A percentile compares a stretch with the other conserved stretches of the same genome.
Evolutionary conservation across 2,797 vertebrate genomes (phyloP).

Genomic region (Xyrichtys novacula): DNA sequence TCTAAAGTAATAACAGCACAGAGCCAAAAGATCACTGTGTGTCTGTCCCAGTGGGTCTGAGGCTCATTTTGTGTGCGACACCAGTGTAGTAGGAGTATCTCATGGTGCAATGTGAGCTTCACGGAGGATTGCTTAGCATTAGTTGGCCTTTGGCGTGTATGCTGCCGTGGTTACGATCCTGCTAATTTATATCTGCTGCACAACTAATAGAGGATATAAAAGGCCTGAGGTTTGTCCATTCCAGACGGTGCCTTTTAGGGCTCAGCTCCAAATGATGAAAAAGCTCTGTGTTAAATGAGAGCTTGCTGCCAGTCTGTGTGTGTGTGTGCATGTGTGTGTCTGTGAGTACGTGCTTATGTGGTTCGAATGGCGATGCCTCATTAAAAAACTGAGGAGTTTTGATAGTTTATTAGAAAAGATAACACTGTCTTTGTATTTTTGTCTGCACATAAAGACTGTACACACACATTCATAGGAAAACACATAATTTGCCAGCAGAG

Average conservation of each 20-base stretch:
- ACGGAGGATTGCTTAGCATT: slow-evolving; percentile 61
- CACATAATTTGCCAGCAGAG: slow-evolving; percentile 15
- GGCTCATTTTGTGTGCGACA: slow-evolving; percentile 63
- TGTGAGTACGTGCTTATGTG: slow-evolving; percentile 10
- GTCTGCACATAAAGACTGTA: slow-evolving; percentile 14
- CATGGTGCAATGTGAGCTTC: slow-evolving; percentile 53
- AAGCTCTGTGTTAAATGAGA: slow-evolving; percentile 52
- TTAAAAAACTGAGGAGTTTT: slow-evolving; percentile 62
- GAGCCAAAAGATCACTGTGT: slow-evolving; percentile 64
- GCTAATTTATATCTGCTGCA: slow-evolving; percentile 73
- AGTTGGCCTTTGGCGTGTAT: slow-evolving; percentile 61
- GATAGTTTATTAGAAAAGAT: slow-evolving; percentile 55
- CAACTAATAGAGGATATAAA: slow-evolving; percentile 71
- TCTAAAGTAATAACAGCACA: slow-evolving; percentile 62
- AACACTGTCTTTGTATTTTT: slow-evolving; percentile 38
- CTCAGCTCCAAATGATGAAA: slow-evolving; percentile 67
- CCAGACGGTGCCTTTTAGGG: slow-evolving; percentile 55
- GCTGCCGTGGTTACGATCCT: slow-evolving; percentile 42
- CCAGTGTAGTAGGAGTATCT: slow-evolving; percentile 51
- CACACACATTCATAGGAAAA: slow-evolving; percentile 5
- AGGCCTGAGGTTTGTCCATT: slow-evolving; percentile 61
- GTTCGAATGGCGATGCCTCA: slow-evolving; percentile 45
- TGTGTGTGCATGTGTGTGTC: slow-evolving; percentile 9
- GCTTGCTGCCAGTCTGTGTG: slow-evolving; percentile 22
- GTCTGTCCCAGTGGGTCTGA: slow-evolving; percentile 58